A percentile compares a stretch with the other conserved stretches of the same genome.
Evolutionary conservation across 2,888 invertebrate genomes (phyloP).

Genomic region (Oscheius sp.): DNA sequence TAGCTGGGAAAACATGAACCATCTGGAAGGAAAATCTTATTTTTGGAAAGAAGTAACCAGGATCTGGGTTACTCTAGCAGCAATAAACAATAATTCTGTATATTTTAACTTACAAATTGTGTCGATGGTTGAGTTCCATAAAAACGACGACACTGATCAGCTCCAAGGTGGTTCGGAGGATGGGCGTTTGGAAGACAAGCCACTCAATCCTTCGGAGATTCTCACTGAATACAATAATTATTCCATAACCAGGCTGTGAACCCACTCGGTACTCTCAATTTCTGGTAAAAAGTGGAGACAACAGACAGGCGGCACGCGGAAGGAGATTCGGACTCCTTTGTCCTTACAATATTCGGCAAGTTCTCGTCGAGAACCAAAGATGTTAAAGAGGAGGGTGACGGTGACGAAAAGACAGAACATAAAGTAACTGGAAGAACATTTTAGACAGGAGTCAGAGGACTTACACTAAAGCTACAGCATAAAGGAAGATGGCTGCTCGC

Average conservation of each 20-base stretch:
- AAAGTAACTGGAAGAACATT: slow-evolving; percentile 61
- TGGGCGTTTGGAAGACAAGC: slow-evolving; percentile 72
- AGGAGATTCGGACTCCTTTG: slow-evolving; percentile 44
- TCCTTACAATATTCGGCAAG: slow-evolving; percentile 56
- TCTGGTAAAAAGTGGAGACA: slow-evolving; percentile 54
- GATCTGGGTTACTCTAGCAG: not conserved
- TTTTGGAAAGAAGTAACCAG: not conserved
- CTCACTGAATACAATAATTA: slow-evolving; percentile 39
- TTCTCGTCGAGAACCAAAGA: slow-evolving; percentile 66
- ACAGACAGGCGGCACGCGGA: slow-evolving; percentile 58
- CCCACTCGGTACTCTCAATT: slow-evolving; percentile 40
- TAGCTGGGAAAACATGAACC: slow-evolving; percentile 68
- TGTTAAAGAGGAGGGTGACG: slow-evolving; percentile 68
- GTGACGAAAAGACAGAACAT: slow-evolving; percentile 72
- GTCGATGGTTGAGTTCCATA: slow-evolving; percentile 60
- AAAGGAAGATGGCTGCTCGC: slow-evolving; percentile 68
- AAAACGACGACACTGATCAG: slow-evolving; percentile 68
- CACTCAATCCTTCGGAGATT: slow-evolving; percentile 70
- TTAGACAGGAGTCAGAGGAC: not conserved
- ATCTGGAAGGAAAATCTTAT: slow-evolving; percentile 45
- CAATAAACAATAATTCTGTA: too few species aligned
- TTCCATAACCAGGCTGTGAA: not conserved
- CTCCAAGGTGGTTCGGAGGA: slow-evolving; percentile 67
- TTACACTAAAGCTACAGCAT: slow-evolving; percentile 69
- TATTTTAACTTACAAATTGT: slow-evolving; percentile 53